A percentile compares a stretch with the other conserved stretches of the same genome.
Evolutionary conservation across 23 tunicate genomes (phyloP).

Genomic region (Diplosoma virens): DNA sequence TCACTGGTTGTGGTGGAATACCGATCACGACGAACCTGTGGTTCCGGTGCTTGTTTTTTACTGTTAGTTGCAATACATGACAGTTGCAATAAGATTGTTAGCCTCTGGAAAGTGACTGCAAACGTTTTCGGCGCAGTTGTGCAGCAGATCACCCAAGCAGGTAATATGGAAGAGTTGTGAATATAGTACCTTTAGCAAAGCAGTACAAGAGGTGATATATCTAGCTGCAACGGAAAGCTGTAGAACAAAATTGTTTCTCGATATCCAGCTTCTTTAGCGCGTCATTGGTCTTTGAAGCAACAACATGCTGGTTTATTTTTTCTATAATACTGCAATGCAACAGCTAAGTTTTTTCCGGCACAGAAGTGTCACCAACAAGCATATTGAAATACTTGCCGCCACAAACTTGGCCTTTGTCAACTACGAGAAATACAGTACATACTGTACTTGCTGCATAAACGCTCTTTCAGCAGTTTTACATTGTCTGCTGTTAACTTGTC

Average conservation of each 20-base stretch:
- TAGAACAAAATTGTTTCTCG: constrained; percentile 30
- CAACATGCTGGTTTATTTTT: constrained; percentile 28
- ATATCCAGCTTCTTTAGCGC: constrained; percentile 33
- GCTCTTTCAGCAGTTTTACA: constrained; percentile 27
- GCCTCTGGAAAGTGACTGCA: constrained; percentile 40
- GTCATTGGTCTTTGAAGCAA: constrained; percentile 15
- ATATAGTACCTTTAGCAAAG: constrained; percentile 28
- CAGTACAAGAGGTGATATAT: constrained; percentile 47
- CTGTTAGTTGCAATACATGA: constrained; percentile 44
- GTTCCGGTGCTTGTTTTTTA: constrained; percentile 36
- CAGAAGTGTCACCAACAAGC: constrained; percentile 35
- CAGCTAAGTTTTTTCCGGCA: constrained; percentile 33
- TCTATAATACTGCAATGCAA: constrained; percentile 28
- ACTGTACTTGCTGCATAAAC: constrained; percentile 26
- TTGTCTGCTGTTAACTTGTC: constrained; percentile 14
- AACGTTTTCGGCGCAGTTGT: constrained; percentile 58
- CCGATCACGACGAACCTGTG: constrained; percentile 28
- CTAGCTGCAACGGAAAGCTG: constrained; percentile 30
- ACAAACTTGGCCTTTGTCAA: constrained; percentile 35
- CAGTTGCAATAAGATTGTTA: constrained; percentile 55
- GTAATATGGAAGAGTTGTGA: constrained; percentile 51
- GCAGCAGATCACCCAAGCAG: constrained; percentile 45
- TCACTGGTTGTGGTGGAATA: constrained; percentile 45
- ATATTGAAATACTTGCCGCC: constrained; percentile 44
- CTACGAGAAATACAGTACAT: constrained; percentile 43